These are phyloP conservation scores for Trichonephila clavata DNA, from an alignment of 1,140 invertebrate genomes.

Conservation along the genomic window DNA sequence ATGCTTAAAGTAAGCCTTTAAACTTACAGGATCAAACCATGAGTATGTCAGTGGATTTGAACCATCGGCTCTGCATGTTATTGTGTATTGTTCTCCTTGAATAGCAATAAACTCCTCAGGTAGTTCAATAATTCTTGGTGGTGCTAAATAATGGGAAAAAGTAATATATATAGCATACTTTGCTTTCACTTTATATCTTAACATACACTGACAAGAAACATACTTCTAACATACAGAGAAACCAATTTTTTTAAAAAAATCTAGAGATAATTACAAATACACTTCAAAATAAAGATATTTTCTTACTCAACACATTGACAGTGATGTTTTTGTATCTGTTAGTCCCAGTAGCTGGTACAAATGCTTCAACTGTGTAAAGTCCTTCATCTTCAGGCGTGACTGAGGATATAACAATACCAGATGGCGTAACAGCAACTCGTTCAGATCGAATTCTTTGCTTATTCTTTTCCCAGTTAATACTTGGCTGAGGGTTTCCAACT, in stretches of 20 bases:
- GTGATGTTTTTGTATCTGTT: conserved; percentile 63
- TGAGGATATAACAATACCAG: conserved; percentile 83
- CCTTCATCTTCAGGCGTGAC: conserved; percentile 79
- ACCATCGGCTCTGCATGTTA: conserved; percentile 89
- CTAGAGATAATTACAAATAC: too few species aligned
- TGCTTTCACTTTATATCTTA: too few species aligned
- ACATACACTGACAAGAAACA: too few species aligned
- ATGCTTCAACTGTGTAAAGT: conserved; percentile 62
- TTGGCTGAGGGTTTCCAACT: conserved; percentile 89
- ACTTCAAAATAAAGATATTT: conserved; percentile 80
- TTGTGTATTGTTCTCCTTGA: conserved; percentile 88
- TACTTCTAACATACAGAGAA: too few species aligned
- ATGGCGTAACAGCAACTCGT: not conserved
- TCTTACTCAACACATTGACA: conserved; percentile 78
- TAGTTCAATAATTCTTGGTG: conserved; percentile 83
- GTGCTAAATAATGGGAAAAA: not conserved
- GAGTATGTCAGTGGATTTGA: conserved; percentile 90
- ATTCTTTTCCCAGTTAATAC: conserved; percentile 92
- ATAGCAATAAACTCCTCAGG: conserved; percentile 85
- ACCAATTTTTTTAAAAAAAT: too few species aligned
- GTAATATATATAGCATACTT: too few species aligned
- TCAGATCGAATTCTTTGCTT: conserved; percentile 85
- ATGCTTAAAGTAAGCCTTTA: not conserved
- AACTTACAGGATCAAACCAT: conserved; percentile 85
- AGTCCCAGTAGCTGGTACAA: conserved; percentile 46